Percentiles rank a stretch among this genome's conserved stretches.
phyloP scores from a whole-genome alignment of 2,888 invertebrate genomes.

The Lasioglossum pauxillum region DNA sequence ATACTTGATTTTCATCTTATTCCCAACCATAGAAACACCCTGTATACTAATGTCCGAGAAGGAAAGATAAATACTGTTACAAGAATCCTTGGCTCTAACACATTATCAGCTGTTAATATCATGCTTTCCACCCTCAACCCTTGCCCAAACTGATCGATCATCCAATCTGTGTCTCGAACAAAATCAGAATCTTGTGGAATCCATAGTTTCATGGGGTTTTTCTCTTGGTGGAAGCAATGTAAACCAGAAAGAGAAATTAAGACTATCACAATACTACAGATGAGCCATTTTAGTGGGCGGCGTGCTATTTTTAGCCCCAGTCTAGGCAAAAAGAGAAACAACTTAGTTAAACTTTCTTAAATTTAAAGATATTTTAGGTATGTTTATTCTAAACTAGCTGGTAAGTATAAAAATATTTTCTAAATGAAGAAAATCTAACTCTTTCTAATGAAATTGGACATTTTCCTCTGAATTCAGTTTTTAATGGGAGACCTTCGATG shows the following conservation, averaged over 20 bases:
- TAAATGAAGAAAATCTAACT: too few relatives aligned
- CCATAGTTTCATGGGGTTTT: constrained; percentile 91
- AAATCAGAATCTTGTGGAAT: constrained; percentile 90
- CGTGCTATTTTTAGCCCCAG: constrained; percentile 88
- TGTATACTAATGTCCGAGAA: not conserved
- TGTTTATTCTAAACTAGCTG: not conserved
- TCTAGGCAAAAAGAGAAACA: constrained; percentile 74
- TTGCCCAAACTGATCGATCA: constrained; percentile 88
- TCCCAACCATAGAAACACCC: too few relatives aligned
- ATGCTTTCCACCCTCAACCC: constrained; percentile 88
- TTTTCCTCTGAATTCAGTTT: not conserved
- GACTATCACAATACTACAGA: constrained; percentile 86
- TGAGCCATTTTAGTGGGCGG: constrained; percentile 87
- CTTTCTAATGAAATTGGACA: not conserved
- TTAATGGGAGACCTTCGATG: too few relatives aligned
- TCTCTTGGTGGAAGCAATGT: constrained; percentile 89
- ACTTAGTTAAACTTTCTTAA: not conserved
- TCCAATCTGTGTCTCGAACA: constrained; percentile 89
- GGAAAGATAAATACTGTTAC: constrained; percentile 41
- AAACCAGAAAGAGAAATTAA: constrained; percentile 87
- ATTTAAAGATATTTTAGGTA: too few relatives aligned
- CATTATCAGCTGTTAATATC: constrained; percentile 88
- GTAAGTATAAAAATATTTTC: too few relatives aligned
- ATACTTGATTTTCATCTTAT: too few relatives aligned
- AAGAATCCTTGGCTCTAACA: constrained; percentile 88